These are phyloP conservation scores for Aphrocallistes beatrix DNA, from an alignment of 37 sponge, comb jelly and placozoan genomes.

Conservation along the genomic window DNA sequence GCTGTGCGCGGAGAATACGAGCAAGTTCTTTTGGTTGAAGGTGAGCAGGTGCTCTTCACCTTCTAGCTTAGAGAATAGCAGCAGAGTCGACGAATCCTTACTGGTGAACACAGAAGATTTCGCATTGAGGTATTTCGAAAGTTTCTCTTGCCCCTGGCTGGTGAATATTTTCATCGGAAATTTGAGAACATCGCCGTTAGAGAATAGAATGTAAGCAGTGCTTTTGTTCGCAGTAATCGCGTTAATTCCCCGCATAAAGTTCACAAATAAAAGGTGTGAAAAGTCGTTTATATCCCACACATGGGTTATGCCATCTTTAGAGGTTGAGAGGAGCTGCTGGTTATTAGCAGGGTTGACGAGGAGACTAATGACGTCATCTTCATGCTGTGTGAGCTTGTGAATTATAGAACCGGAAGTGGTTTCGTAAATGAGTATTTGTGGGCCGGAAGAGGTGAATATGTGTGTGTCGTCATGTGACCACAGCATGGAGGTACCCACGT, in stretches of 20 bases:
- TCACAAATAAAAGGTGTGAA: neutral
- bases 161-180: neutral
- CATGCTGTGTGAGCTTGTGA: neutral
- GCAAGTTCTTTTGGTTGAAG: neutral
- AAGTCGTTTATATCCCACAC: neutral
- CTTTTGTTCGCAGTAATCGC: neutral
- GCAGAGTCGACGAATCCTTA: neutral
- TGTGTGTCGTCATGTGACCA: neutral
- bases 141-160: slow-evolving; percentile 12
- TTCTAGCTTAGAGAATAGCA: neutral
- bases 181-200: neutral
- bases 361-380: neutral
- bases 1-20: neutral
- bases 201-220: neutral
- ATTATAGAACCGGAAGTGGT: neutral
- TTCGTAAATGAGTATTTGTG: neutral
- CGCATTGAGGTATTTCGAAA: neutral
- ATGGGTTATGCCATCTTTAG: neutral
- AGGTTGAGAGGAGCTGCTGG: neutral
- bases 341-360: neutral
- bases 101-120: neutral
- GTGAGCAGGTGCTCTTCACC: neutral
- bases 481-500: neutral
- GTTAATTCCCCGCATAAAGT: neutral
- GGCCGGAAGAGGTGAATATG: neutral